Base-by-base conservation (phyloP, 2,888 invertebrate species). In the Malacosoma neustria region DNA sequence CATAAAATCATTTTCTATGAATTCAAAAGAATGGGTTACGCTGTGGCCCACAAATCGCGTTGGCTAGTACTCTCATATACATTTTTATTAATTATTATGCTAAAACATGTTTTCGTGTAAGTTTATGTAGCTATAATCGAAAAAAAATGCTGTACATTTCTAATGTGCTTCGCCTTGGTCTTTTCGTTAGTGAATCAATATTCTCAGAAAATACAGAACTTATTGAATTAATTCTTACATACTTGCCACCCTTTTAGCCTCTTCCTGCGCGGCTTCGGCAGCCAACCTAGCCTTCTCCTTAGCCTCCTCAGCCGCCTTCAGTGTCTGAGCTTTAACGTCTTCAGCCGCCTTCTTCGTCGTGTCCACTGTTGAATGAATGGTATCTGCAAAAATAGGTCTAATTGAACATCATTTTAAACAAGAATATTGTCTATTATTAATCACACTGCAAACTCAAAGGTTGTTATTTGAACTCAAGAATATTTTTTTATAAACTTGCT, bases 311-410 rank as follows among this genome's bases (percentile, higher is more conserved):
- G 80, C 76, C 0, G 71, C 67, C 46, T 71, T 73, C 42, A 62
- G 51, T 11, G 73, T 79, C 42, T 72, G 63, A 1, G 61, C 58
- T 49, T 68, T 70, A 0, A 71, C 76, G 3, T 72, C 71, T 32
- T 72, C 75, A 0, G 82, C 86, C 0, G 82, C 79, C 54, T 81
- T 80, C 71, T 84, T 84, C 0, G 79, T 80, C 1, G 61, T 62
- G 48, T 82, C 84, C 11, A 82, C 77, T 0, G 84, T 80, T 2
- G 73, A 53, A 58, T 72, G 64, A 49, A 84, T 68, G n/a, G 82
- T 67, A 37, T 85, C 86, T 86, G 67, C 1, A 46, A 43, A 12
- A 11, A 12, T 35, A 15, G 37, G 13, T 1, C 1, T 33, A 1
- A 13, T 34, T 30, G 33, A 29, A 33, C n/a, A 33, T 29, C 11